These are phyloP conservation scores for Drosophila navojoa DNA, from an alignment of 1,140 invertebrate species.

Conservation along the genomic window DNA sequence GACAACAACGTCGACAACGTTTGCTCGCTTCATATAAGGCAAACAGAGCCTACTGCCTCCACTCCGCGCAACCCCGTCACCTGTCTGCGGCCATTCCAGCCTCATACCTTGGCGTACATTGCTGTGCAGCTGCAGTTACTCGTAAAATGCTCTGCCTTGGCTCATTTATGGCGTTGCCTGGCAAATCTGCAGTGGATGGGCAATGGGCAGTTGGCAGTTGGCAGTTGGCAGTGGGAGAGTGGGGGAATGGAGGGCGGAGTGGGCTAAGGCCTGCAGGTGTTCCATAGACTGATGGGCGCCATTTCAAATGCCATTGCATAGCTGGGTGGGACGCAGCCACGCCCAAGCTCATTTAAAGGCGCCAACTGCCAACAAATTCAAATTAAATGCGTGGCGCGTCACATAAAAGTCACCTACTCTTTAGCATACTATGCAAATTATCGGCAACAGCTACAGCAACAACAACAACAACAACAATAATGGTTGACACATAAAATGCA, in stretches of 20 bases:
- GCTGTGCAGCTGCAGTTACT: conserved; percentile 52
- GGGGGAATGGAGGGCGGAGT: conserved; percentile 35
- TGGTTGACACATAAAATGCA: conserved; percentile 76
- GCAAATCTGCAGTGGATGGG: conserved; percentile 48
- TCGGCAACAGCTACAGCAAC: conserved; percentile 24
- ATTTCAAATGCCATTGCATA: conserved; percentile 49
- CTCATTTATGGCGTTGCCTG: conserved; percentile 38
- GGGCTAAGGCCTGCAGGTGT: conserved; percentile 66
- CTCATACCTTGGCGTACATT: not conserved
- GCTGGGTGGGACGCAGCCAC: conserved; percentile 46
- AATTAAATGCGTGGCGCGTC: conserved; percentile 53
- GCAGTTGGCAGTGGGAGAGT: not conserved
- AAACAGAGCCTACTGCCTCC: conserved; percentile 34
- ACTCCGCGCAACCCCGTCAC: conserved; percentile 2
- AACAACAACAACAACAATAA: conserved; percentile 35
- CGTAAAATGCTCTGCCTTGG: conserved; percentile 52
- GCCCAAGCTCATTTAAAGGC: conserved; percentile 64
- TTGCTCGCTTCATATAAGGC: conserved; percentile 63
- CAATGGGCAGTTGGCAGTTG: not conserved
- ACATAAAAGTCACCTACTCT: conserved; percentile 50
- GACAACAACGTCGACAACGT: conserved; percentile 41
- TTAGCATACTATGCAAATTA: conserved; percentile 53
- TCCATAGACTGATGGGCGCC: conserved; percentile 74
- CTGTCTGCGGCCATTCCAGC: conserved; percentile 18
- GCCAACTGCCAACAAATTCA: conserved; percentile 57